Conservation (phyloP, 2,113 vertebrate species). For the Lagopus muta region DNA sequence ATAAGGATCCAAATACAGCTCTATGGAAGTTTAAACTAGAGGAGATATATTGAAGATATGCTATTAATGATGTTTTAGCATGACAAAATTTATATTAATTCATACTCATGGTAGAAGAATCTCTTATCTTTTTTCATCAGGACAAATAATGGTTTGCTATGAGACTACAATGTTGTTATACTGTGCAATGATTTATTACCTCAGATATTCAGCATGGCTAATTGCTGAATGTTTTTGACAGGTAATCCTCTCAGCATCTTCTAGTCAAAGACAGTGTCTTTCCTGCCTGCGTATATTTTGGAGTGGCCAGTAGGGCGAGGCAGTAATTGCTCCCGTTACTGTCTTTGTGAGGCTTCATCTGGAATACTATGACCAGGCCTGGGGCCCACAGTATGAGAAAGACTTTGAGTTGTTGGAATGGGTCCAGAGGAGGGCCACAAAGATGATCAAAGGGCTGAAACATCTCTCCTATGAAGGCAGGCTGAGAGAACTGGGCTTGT, state of each 20-base stretch:
- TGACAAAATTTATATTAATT: slow-evolving; percentile 1
- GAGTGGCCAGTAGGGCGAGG: background rate
- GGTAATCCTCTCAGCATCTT: background rate
- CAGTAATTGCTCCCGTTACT: background rate
- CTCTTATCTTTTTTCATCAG: background rate
- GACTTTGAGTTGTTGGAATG: background rate
- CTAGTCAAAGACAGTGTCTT: background rate
- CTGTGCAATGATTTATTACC: background rate
- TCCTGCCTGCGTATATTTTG: background rate
- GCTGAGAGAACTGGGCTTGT: background rate
- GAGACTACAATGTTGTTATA: background rate
- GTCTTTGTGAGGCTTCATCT: background rate
- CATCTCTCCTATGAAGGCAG: background rate
- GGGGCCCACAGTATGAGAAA: background rate
- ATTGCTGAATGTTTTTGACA: background rate
- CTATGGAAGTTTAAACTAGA: background rate
- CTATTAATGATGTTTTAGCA: background rate
- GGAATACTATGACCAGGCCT: background rate
- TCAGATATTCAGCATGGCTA: background rate
- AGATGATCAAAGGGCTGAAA: background rate
- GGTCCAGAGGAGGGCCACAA: background rate
- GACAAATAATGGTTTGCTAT: background rate
- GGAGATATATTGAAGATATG: background rate
- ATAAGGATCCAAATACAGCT: background rate
- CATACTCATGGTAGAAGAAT: background rate